Base-by-base conservation (phyloP, 2,113 vertebrate genomes). In the Sander lucioperca region DNA sequence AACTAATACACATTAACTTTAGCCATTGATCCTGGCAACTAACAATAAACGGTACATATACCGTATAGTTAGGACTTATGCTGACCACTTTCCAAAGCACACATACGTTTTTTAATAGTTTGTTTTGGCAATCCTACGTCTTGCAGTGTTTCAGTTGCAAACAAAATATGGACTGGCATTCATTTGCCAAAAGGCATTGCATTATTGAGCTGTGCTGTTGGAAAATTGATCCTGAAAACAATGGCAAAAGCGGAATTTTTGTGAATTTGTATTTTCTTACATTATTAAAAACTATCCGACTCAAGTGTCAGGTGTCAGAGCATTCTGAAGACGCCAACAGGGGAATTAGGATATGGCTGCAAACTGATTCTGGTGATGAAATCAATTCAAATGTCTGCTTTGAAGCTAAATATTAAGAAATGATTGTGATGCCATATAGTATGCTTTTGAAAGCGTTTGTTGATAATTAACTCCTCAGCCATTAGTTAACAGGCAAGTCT, bases 401-500 rank as follows among this genome's bases (percentile, higher is more conserved):
- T 16, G 19, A 39, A 53, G n/a, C 12, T 16, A 12, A 63, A 19
- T 6, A 58, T 36, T 18, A n/a, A n/a, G 0, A 79, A 12, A 27
- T 51, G 0, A 0, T 57, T 67, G 25, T 23, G 12, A 9, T 33
- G 5, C 23, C 1, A 6, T 53, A 15, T 51, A 43, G 2, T 50
- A 45, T n/a, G 23, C 19, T 73, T 67, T 61, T 69, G 36, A 59
- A 45, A 63, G 61, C 5, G 30, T 72, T 70, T 70, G 47, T 50
- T 36, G 12, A 4, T 50, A n/a, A 51, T 18, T 21, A 10, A 74
- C 14, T 64, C 19, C 39, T 59, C 23, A 39, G 50, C 33, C 6
- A 21, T 16, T 27, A 27, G 58, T 53, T 10, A n/a, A 56, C 12
- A 16, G 4, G 8, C 6, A 27, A 57, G 62, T 4, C 89, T 87